A percentile compares a stretch with the other conserved stretches of the same genome.
These are phyloP conservation scores for Bos indicus DNA, from an alignment of 2,113 vertebrate species.

Conservation along the genomic window DNA sequence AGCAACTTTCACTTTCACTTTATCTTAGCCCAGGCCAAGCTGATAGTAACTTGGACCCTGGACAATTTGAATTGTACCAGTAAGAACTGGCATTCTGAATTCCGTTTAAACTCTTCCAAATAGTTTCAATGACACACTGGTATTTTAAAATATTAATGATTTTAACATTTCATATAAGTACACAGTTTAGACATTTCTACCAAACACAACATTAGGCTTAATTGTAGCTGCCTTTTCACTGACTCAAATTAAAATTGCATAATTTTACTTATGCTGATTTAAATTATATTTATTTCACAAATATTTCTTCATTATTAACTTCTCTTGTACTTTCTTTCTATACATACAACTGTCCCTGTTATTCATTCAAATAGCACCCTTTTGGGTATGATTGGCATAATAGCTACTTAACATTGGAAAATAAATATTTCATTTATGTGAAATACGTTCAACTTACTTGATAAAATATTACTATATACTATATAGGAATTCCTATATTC, in stretches of 20 bases:
- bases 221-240: not conserved
- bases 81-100: not conserved
- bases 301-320: not conserved
- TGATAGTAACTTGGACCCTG: not conserved
- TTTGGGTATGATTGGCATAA: not conserved
- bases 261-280: not conserved
- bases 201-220: not conserved
- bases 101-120: not conserved
- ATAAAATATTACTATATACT: not conserved
- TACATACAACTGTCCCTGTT: not conserved
- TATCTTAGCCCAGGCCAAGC: not conserved
- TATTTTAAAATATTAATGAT: constrained; percentile 29
- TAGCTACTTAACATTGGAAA: not conserved
- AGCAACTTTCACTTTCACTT: not conserved
- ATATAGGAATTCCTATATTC: not conserved
- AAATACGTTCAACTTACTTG: not conserved
- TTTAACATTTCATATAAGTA: not conserved
- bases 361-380: not conserved
- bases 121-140: not conserved
- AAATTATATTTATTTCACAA: not conserved
- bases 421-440: not conserved
- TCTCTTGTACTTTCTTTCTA: not conserved
- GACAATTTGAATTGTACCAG: not conserved
- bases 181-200: not conserved
- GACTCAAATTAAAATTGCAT: not conserved